Evolutionary conservation across 2,888 invertebrate genomes (phyloP), one percentile per base, ranked within the genome.

Genomic region (Dorcus hopei): DNA sequence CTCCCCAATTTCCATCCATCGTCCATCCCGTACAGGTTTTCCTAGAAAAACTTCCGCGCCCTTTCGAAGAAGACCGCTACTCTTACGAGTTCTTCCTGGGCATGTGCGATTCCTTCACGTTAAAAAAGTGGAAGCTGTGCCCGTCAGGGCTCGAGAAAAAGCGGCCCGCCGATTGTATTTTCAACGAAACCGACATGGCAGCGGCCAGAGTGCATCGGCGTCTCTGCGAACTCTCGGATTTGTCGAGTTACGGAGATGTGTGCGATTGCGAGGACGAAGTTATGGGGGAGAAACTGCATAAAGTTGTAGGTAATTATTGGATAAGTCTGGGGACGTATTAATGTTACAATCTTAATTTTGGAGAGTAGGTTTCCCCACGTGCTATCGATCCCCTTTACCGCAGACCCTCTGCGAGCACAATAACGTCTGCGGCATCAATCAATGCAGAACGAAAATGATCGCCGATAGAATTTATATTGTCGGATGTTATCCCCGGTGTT

Each of bases 51-150:
- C 62, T 64, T 16, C 61, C 68, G 23, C 43, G 63, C 11, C 54
- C 56, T 16, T 64, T 59, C 53, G 65, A 67, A 45, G 63, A 67
- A 38, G 51, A 59, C 38, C 58, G 54, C 9, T 61, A 59, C 16
- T 61, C 67, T 38, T 67, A 68, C 45, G 78, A 79, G 64, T 77
- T 77, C 62, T 81, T 80, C 59, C 63, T 81, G 8, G 80, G 80
- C 1, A 68, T 79, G 7, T 80, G 80, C 57, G 75, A 77, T 45
- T 72, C 75, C 49, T 66, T 68, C 2, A 77, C 74, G 0, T 66
- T 81, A 55, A 72, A 72, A 43, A 70, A 72, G 43, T 81, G 81
- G 81, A 69, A 70, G 26, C 70, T 80, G 8, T 81, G 80, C 66
- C 72, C 78, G 0, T 57, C 72, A 0, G 68, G 71, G 42, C 65